Evolutionary conservation across 2,113 vertebrate genomes (phyloP), one percentile per base, ranked within the genome.

Genomic region (Zeus faber): DNA sequence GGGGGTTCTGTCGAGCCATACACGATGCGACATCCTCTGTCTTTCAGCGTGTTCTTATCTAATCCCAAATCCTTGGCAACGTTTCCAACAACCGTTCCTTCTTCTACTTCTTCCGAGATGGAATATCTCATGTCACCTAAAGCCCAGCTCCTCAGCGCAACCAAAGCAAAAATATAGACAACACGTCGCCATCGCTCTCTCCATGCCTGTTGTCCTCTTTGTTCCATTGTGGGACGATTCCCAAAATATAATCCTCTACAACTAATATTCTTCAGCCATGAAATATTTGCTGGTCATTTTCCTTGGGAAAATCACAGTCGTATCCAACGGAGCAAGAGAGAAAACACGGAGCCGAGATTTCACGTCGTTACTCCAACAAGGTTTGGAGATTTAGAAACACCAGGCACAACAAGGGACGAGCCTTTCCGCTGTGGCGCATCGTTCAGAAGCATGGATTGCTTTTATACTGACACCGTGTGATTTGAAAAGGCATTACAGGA

Each of bases 21-120:
- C 16, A 85, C 85, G 40, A 89, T 74, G n/a, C 86, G 80, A 46
- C 81, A 85, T 18, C 65, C 81, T 17, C 84, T 76, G 0, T 73
- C 48, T 31, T 17, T 65, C 23, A 89, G n/a, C 13, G 1, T 33
- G 29, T 13, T 33, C 29, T 33, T 33, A 33, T 33, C 29, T 13
- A 33, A 13, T 13, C 29, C 29, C 13, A 33, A 33, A 33, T 33
- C 29, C 29, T 33, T 33, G 29, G 29, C 29, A 2, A 33, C 29
- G 13, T 33, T 33, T 2, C 29, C 29, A 33, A 33, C 29, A 2
- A 33, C 29, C 8, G 29, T 33, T 33, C 29, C 29, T 33, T 33
- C 29, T 10, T 33, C 13, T 13, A 33, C 29, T 33, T 33, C 29
- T 13, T 33, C 29, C 8, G 29, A 33, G 13, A 33, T 33, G 29